Base-by-base conservation (phyloP, 2,797 vertebrate species). In the Benthosema pterotum region DNA sequence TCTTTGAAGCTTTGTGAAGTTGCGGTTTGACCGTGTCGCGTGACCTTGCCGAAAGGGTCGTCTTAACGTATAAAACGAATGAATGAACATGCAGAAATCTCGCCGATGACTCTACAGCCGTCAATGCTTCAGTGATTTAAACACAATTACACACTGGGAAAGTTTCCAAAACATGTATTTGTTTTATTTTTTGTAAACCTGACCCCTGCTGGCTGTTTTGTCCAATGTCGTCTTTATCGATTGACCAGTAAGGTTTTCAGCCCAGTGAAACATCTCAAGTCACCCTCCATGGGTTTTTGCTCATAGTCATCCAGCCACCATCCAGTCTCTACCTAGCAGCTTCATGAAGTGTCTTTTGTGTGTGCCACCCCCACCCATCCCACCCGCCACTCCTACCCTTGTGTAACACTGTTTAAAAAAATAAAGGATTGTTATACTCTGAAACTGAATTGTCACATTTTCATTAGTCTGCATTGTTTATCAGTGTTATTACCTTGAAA, bases 351-450 rank as follows among this genome's bases (percentile, higher is more conserved):
- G 83, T 85, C 63, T 83, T 55, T 83, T 55, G 80, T 84, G 77
- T 64, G 5, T 50, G 52, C 49, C 46, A 42, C 83, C 71, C 67
- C 74, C 75, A 59, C 69, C 72, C 83, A 76, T 38, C 32, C 32
- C 32, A 9, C 32, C 82, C 77, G 71, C 75, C 82, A 83, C 85
- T 66, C 55, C 66, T 60, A 68, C 71, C 81, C 72, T n/a, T 67
- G 77, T 91, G 88, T 90, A 88, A 90, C 89, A 90, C 87, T 88
- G 89, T 92, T 91, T 66, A 92, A 91, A 91, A 92, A 92, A 92
- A 91, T 92, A 92, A 92, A 92, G 82, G 71, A 84, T 90, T 92
- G 86, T 90, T 87, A 84, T 89, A 84, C 85, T 89, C 82, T 81
- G 65, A 72, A 45, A 45, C 19, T 8, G n/a, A 32, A 52, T 6